A percentile compares a stretch with the other conserved stretches of the same genome.
These are phyloP conservation scores for Pangasius mekongensis DNA, from an alignment of 2,797 vertebrate species.

Conservation along the genomic window DNA sequence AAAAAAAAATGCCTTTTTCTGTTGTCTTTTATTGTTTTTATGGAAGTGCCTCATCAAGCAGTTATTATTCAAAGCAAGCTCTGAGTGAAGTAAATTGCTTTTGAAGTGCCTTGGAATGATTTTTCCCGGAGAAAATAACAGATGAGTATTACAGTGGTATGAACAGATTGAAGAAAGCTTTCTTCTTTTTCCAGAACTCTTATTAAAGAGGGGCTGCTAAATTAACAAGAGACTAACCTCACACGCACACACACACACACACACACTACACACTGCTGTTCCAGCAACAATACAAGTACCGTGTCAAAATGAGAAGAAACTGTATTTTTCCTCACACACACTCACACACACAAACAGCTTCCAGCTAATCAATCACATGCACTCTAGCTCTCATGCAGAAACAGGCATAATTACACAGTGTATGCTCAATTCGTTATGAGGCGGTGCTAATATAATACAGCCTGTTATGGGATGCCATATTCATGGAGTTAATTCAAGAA, in stretches of 20 bases:
- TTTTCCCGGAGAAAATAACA: background rate
- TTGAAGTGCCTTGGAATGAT: background rate
- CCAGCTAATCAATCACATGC: slow-evolving; percentile 23
- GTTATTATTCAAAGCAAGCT: background rate
- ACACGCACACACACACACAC: background rate
- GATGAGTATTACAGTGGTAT: background rate
- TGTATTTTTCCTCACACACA: background rate
- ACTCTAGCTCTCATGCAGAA: slow-evolving; percentile 32
- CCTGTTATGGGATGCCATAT: slow-evolving; percentile 7
- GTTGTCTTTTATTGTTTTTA: background rate
- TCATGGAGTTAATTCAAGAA: slow-evolving; percentile 11
- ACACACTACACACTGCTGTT: background rate
- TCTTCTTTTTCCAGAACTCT: background rate
- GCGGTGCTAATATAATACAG: slow-evolving; percentile 19
- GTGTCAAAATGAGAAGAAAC: background rate
- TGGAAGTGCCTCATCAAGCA: background rate
- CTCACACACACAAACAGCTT: background rate
- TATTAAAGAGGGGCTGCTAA: background rate
- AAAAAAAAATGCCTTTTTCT: background rate
- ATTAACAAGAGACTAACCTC: background rate
- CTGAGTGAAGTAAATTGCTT: background rate
- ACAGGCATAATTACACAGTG: slow-evolving; percentile 32
- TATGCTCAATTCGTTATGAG: slow-evolving; percentile 35
- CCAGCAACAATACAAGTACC: background rate
- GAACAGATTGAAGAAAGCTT: background rate